A percentile compares a stretch with the other conserved stretches of the same genome.
Conservation (phyloP, 2,797 vertebrate species). For the Neosilurus mollespiculum region DNA sequence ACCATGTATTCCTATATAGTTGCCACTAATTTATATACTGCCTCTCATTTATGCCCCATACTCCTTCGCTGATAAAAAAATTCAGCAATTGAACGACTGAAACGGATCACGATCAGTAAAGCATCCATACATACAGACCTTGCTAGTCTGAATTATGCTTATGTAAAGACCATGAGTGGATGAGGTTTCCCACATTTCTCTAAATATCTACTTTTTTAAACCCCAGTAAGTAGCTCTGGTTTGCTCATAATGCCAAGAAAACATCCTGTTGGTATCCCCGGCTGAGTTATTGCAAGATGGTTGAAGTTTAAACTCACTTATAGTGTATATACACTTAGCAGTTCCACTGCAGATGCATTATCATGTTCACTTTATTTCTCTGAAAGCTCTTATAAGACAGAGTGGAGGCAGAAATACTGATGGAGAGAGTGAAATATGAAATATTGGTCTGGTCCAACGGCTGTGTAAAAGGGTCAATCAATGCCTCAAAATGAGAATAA, state of each 20-base stretch:
- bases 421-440: slow-evolving; percentile 55
- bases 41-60: background rate
- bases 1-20: background rate
- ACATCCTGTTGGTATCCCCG: background rate
- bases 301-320: slow-evolving; percentile 27
- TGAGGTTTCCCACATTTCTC: background rate
- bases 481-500: slow-evolving; percentile 68
- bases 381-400: slow-evolving; percentile 15
- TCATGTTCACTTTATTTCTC: slow-evolving; percentile 19
- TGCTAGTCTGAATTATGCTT: background rate
- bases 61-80: background rate
- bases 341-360: slow-evolving; percentile 31
- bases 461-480: slow-evolving; percentile 66
- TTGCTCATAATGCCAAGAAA: background rate
- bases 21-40: background rate
- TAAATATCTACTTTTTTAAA: background rate
- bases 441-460: slow-evolving; percentile 61
- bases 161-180: background rate
- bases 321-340: slow-evolving; percentile 17
- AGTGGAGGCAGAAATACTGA: slow-evolving; percentile 12
- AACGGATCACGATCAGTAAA: background rate
- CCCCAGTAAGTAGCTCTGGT: background rate
- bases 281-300: slow-evolving; percentile 7
- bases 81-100: too few species aligned
- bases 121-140: background rate